Evolutionary conservation across 2,113 vertebrate genomes (phyloP).

Genomic region (Lonchura striata): DNA sequence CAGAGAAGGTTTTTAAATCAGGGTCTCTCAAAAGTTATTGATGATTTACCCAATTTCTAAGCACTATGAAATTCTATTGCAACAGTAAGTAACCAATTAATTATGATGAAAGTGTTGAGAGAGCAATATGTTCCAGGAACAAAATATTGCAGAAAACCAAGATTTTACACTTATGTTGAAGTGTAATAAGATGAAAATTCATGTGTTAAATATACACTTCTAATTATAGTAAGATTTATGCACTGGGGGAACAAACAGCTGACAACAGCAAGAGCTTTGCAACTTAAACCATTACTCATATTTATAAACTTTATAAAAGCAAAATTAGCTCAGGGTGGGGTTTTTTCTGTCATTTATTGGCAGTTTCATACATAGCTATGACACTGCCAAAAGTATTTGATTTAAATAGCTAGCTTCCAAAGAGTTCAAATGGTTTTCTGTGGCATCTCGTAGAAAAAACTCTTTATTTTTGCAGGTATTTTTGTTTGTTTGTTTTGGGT

Average conservation of each 20-base stretch:
- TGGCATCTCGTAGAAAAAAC: neutral
- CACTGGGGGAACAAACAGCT: neutral
- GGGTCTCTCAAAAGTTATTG: neutral
- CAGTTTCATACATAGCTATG: neutral
- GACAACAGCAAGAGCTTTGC: neutral
- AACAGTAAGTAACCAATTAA: neutral
- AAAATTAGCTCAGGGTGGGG: neutral
- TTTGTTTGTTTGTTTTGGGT: neutral
- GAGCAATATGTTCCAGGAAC: neutral
- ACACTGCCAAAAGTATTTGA: neutral
- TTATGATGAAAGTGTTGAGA: neutral
- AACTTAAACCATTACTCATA: neutral
- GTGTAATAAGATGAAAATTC: neutral
- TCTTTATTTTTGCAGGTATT: neutral
- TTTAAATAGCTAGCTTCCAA: neutral
- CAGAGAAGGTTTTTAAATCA: neutral
- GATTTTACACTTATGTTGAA: neutral
- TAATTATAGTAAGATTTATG: neutral
- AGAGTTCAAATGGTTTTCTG: neutral
- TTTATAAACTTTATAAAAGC: neutral
- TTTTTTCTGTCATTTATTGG: neutral
- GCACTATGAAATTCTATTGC: neutral
- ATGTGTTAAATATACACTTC: neutral
- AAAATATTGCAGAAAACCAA: neutral
- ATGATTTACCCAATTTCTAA: neutral